A percentile compares a stretch with the other conserved stretches of the same genome.
These are phyloP conservation scores for Argopecten irradians DNA, from an alignment of 1,140 invertebrate genomes.

Conservation along the genomic window DNA sequence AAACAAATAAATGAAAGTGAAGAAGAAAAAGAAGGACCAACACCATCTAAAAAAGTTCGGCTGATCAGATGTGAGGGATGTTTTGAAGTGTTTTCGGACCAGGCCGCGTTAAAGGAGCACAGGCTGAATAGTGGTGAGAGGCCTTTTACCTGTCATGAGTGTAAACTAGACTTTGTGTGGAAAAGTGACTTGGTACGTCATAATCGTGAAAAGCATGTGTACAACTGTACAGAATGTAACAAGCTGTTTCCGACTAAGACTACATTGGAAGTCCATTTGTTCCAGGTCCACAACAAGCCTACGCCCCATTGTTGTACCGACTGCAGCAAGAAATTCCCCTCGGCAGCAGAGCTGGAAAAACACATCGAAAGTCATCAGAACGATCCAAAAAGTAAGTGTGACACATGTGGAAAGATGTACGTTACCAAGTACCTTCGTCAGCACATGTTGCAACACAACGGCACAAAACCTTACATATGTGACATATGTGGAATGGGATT, in stretches of 20 bases:
- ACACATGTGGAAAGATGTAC: neutral
- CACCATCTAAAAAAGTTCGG: neutral
- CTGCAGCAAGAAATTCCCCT: neutral
- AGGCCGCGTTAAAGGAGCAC: neutral
- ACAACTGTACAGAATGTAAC: neutral
- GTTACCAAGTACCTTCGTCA: neutral
- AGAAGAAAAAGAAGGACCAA: neutral
- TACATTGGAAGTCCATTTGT: neutral
- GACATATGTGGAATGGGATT: neutral
- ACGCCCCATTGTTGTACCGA: neutral
- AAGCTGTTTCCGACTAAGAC: neutral
- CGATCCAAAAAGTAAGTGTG: neutral
- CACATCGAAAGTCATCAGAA: neutral
- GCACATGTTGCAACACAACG: neutral
- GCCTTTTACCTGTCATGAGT: neutral
- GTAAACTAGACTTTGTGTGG: neutral
- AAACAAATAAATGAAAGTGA: neutral
- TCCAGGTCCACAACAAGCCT: neutral
- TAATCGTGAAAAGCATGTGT: slow-evolving; percentile 8
- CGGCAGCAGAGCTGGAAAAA: neutral
- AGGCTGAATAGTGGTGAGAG: neutral
- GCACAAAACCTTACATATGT: neutral
- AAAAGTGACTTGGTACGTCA: neutral
- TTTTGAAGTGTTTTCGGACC: neutral
- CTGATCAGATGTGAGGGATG: neutral